Evolutionary conservation across 2,888 invertebrate genomes (phyloP).

Genomic region (Tuta absoluta): DNA sequence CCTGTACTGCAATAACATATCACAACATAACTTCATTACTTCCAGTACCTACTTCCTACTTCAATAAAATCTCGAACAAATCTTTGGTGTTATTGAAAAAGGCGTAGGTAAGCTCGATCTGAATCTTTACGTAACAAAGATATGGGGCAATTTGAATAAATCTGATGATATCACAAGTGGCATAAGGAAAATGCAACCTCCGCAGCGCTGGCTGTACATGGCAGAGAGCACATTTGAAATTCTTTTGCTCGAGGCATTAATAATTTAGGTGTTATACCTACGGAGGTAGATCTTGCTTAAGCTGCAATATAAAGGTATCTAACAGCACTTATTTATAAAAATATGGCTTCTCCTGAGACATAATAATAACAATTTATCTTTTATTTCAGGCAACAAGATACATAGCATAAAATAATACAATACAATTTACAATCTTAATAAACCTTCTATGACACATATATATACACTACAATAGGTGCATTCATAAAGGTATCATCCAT

Average conservation of each 20-base stretch:
- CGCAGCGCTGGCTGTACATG: background rate
- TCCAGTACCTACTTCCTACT: too few relatives aligned
- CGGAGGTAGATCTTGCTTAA: background rate
- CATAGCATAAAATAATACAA: too few relatives aligned
- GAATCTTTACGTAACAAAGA: background rate
- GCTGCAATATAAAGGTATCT: background rate
- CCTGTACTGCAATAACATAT: too few relatives aligned
- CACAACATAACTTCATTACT: too few relatives aligned
- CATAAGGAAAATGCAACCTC: conserved; percentile 6
- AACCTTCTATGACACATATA: too few relatives aligned
- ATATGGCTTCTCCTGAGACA: too few relatives aligned
- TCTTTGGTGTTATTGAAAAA: background rate
- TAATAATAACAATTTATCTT: too few relatives aligned
- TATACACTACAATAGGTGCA: too few relatives aligned
- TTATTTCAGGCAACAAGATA: too few relatives aligned
- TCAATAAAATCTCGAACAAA: background rate
- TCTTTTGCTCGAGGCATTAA: conserved; percentile 5
- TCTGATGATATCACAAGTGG: conserved; percentile 17
- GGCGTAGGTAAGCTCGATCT: background rate
- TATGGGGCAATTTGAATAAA: conserved; percentile 18
- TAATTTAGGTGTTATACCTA: background rate
- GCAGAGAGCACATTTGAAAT: background rate
- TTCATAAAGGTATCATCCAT: too few relatives aligned
- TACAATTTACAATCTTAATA: too few relatives aligned
- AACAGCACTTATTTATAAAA: background rate